Percentiles rank a stretch among this genome's conserved stretches.
phyloP scores from a whole-genome alignment of 2,797 vertebrate genomes.

The Botia almorhae region DNA sequence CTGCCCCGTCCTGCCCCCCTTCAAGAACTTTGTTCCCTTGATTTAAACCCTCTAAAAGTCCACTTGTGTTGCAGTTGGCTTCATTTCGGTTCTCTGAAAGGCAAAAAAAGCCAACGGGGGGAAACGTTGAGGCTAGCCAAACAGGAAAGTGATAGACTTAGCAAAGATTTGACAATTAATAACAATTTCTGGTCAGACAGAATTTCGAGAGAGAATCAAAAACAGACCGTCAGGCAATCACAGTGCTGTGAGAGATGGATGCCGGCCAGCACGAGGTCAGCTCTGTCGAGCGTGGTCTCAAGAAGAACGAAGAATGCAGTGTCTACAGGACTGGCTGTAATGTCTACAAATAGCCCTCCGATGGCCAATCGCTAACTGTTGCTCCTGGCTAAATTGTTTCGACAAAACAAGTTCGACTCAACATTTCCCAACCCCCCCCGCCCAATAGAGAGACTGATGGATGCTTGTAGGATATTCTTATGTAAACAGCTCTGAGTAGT shows the following conservation, averaged over 20 bases:
- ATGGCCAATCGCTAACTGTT: slow-evolving; percentile 55
- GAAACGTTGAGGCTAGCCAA: slow-evolving; percentile 44
- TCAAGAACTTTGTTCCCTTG: slow-evolving; percentile 57
- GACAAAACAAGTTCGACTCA: slow-evolving; percentile 39
- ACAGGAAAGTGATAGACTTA: slow-evolving; percentile 57
- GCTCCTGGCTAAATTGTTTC: slow-evolving; percentile 53
- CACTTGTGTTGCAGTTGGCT: slow-evolving; percentile 60
- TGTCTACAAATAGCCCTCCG: slow-evolving; percentile 57
- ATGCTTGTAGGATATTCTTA: slow-evolving; percentile 53
- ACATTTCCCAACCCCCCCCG: slow-evolving; percentile 42
- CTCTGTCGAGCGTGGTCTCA: slow-evolving; percentile 37
- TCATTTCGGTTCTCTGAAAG: slow-evolving; percentile 37
- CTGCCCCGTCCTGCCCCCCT: slow-evolving; percentile 17
- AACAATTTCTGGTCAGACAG: slow-evolving; percentile 49
- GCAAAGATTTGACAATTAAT: slow-evolving; percentile 61
- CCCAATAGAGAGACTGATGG: slow-evolving; percentile 53
- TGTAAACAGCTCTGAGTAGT: slow-evolving; percentile 61
- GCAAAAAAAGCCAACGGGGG: slow-evolving; percentile 33
- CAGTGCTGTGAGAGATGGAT: slow-evolving; percentile 51
- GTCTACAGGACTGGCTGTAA: slow-evolving; percentile 52
- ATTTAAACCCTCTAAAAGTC: slow-evolving; percentile 58
- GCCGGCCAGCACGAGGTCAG: slow-evolving; percentile 53
- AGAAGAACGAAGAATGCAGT: slow-evolving; percentile 38
- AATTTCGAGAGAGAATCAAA: slow-evolving; percentile 52
- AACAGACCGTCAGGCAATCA: slow-evolving; percentile 53